Evolutionary conservation across 2,797 vertebrate genomes (phyloP).

Genomic region (Thalassophryne amazonica): DNA sequence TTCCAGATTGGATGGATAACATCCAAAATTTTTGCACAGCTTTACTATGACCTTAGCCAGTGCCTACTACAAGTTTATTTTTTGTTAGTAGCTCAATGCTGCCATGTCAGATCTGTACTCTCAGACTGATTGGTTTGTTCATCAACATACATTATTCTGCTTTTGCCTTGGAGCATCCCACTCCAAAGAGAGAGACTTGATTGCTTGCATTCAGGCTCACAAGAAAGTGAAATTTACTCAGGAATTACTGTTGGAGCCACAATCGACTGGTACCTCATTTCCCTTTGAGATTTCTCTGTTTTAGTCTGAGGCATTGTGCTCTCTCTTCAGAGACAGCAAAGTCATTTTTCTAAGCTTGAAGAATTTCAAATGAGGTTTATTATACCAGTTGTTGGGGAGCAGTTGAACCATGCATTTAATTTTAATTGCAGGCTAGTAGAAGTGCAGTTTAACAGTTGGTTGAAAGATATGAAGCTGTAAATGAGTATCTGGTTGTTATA

Average conservation of each 20-base stretch:
- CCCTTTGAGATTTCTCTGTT: conserved; percentile 13
- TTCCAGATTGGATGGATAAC: no score
- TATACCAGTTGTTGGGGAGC: conserved; percentile 7
- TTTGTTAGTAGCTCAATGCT: no score
- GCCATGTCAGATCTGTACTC: no score
- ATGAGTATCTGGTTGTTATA: conserved; percentile 46
- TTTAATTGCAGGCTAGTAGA: conserved; percentile 52
- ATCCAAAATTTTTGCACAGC: no score
- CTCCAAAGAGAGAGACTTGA: background rate
- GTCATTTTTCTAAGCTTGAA: conserved; percentile 10
- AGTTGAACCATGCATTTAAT: conserved; percentile 37
- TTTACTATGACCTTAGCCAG: no score
- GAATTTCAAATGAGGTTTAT: conserved; percentile 24
- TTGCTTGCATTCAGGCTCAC: background rate
- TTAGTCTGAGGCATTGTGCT: background rate
- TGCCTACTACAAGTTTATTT: no score
- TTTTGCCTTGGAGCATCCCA: no score
- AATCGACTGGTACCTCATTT: background rate
- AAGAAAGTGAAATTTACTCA: background rate
- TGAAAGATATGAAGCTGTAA: conserved; percentile 44
- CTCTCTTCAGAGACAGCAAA: conserved; percentile 1
- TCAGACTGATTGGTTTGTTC: no score
- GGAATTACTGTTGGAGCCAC: background rate
- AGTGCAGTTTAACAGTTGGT: conserved; percentile 37
- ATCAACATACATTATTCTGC: no score